Evolutionary conservation across 2,113 vertebrate genomes (phyloP), one percentile per base, ranked within the genome.

Genomic region (Lipophrys pholis): DNA sequence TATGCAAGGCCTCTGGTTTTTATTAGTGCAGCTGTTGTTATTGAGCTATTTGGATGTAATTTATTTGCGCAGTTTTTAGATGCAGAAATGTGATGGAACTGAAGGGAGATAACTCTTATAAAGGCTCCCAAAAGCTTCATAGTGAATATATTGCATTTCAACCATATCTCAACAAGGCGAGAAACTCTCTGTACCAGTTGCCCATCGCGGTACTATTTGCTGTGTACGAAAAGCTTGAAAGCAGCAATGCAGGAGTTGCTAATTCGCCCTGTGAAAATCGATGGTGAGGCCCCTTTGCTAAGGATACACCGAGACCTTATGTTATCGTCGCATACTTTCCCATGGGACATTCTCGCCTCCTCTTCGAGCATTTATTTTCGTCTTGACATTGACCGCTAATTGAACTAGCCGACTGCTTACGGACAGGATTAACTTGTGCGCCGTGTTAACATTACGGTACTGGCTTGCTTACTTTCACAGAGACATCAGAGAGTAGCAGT

Each of bases 381-480:
- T 80, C 66, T 45, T 58, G 69, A 76, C 67, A 77, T 66, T 88
- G 83, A 79, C 83, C 69, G 56, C 54, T 35, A 59, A 16, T 49
- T 90, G 85, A 91, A 90, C 78, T 73, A 76, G 54, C 76, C 72
- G 55, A 73, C 73, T 87, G 81, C 84, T 83, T 80, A 86, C 70
- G 64, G 69, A 78, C 87, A 80, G 73, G 87, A 88, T 86, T 83
- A 83, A 74, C 48, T 61, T 40, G 5, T 70, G 71, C 78, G 53
- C 63, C 53, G 43, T 63, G 65, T 80, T 86, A 82, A 80, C 77
- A 51, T 61, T 54, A 69, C 69, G 67, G 65, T 56, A 52, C 65
- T 4, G 21, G 21, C 21, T 30, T 30, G 21, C 21, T 30, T 68
- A 71, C 70, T 79, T 79, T 80, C 69, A 39, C 57, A 72, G 41